Percentiles rank a stretch among this genome's conserved stretches.
phyloP scores from a whole-genome alignment of 92 coral and sea anemone species.

The Porites rus region DNA sequence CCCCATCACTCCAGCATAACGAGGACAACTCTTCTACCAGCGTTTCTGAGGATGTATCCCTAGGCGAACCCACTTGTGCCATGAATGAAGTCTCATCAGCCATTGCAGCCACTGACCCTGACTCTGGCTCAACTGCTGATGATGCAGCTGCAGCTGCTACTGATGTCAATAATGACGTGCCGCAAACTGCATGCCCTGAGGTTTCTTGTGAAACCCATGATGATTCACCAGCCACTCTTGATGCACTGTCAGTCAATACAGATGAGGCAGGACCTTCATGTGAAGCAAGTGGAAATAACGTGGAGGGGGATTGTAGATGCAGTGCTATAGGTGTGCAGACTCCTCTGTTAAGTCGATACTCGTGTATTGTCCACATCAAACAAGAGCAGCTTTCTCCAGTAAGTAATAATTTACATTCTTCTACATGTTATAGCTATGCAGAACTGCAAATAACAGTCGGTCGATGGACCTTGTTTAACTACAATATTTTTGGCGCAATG shows the following conservation, averaged over 20 bases:
- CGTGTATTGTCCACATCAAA: constrained; percentile 32
- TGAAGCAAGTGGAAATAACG: background rate
- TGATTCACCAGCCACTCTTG: background rate
- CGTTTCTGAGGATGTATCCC: background rate
- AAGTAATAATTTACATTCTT: background rate
- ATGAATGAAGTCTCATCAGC: background rate
- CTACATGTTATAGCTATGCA: background rate
- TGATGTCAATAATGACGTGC: background rate
- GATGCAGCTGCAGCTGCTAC: background rate
- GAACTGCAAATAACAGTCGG: background rate
- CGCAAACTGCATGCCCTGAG: background rate
- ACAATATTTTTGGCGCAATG: no score
- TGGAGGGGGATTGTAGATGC: background rate
- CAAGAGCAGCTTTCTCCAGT: constrained; percentile 33
- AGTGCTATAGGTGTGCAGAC: background rate
- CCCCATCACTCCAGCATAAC: background rate
- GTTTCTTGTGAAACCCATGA: background rate
- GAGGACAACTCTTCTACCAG: constrained; percentile 9
- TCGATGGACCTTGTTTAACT: no score
- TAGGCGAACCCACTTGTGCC: background rate
- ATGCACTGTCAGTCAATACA: background rate
- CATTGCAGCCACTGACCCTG: background rate
- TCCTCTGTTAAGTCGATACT: constrained; percentile 9
- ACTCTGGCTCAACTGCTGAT: background rate
- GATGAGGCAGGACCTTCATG: background rate